phyloP scores from a whole-genome alignment of 2,797 vertebrate species.

The Acrossocheilus wenchowensis region DNA sequence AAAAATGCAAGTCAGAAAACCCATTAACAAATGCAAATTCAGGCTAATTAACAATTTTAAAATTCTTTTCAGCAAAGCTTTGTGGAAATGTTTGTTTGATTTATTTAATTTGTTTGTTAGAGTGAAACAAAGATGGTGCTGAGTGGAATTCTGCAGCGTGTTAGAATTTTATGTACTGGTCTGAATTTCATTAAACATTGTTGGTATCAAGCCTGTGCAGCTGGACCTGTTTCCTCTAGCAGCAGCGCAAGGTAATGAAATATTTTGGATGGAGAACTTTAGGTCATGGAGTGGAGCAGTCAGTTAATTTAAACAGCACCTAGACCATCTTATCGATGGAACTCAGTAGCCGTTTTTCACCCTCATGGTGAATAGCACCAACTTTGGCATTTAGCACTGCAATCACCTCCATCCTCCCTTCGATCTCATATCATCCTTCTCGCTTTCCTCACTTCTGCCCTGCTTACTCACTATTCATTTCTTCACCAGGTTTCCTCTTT shows the following conservation, averaged over 20 bases:
- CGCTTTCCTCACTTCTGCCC: slow-evolving; percentile 22
- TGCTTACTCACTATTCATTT: slow-evolving; percentile 40
- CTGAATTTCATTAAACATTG: slow-evolving; percentile 32
- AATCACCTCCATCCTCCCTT: slow-evolving; percentile 31
- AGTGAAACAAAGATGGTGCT: not conserved
- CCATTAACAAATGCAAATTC: not conserved
- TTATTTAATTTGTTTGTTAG: not conserved
- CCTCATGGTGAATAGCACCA: slow-evolving; percentile 29
- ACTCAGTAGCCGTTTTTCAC: slow-evolving; percentile 34
- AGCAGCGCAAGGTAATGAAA: slow-evolving; percentile 44
- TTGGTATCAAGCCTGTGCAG: slow-evolving; percentile 42
- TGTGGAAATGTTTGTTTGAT: not conserved
- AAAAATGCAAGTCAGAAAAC: not conserved
- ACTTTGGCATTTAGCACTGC: slow-evolving; percentile 29
- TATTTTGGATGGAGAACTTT: slow-evolving; percentile 44
- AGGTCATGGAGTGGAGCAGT: slow-evolving; percentile 38
- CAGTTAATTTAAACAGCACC: slow-evolving; percentile 50
- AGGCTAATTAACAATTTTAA: not conserved
- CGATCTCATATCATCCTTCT: slow-evolving; percentile 25
- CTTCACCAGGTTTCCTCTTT: slow-evolving; percentile 16
- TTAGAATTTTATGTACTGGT: slow-evolving; percentile 1
- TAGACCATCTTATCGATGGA: slow-evolving; percentile 40
- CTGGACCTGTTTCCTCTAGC: slow-evolving; percentile 33
- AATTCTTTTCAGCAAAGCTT: not conserved
- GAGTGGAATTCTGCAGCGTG: not conserved